Conservation (phyloP, 2,113 vertebrate genomes). For the Perca flavescens region DNA sequence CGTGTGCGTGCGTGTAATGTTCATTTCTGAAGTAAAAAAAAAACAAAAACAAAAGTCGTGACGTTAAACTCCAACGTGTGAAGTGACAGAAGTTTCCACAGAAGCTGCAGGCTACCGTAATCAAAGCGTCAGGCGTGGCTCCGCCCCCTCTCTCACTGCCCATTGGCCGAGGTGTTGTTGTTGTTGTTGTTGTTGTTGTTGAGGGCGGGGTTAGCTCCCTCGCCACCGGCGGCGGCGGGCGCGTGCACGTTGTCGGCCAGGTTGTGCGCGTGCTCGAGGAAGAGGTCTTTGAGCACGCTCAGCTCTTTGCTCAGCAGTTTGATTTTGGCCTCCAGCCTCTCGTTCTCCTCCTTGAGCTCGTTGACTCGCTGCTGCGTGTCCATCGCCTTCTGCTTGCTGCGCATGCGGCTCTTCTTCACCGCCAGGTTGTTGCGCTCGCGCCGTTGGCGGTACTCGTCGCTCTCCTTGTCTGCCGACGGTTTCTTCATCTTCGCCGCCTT, state of each 20-base stretch:
- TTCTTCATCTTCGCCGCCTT: constrained; percentile 93
- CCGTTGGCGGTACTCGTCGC: constrained; percentile 94
- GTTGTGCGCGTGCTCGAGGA: constrained; percentile 97
- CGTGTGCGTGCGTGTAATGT: too few species aligned
- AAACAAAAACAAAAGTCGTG: constrained; percentile 20
- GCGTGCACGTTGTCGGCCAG: constrained; percentile 94
- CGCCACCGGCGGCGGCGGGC: constrained; percentile 60
- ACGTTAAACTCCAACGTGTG: not conserved
- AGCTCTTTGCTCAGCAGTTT: constrained; percentile 98
- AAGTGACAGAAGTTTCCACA: constrained; percentile 10
- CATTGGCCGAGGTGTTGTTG: constrained; percentile 54
- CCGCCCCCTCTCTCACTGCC: constrained; percentile 69
- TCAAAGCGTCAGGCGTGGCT: not conserved
- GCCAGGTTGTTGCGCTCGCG: constrained; percentile 98
- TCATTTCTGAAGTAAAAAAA: too few species aligned
- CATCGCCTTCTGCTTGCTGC: constrained; percentile 98
- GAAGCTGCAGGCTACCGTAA: constrained; percentile 16
- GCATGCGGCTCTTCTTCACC: constrained; percentile 97
- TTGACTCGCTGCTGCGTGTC: constrained; percentile 96
- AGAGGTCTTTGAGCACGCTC: constrained; percentile 98
- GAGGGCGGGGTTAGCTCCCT: constrained; percentile 73
- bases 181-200: constrained; percentile 65
- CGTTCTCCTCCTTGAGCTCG: constrained; percentile 98
- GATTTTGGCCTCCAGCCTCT: constrained; percentile 98
- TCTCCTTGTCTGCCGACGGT: constrained; percentile 89